Percentiles rank a stretch among this genome's conserved stretches.
Conservation (phyloP, 2,888 invertebrate genomes). For the Idaea dimidiata region DNA sequence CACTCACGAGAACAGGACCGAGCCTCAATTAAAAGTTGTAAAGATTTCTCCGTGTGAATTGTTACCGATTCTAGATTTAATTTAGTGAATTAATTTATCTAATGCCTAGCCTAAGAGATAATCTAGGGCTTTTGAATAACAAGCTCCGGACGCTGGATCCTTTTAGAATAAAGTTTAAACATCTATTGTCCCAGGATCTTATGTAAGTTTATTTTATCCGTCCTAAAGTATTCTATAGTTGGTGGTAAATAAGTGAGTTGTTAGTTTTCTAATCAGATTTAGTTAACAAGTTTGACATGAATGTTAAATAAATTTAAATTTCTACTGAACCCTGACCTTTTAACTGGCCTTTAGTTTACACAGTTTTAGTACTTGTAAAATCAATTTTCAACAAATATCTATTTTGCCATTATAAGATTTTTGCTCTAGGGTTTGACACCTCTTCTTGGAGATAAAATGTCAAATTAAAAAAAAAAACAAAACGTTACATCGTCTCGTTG, state of each 20-base stretch:
- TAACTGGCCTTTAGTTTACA: slow-evolving; percentile 2
- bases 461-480: too few species aligned
- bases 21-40: slow-evolving; percentile 75
- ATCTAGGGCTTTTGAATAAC: slow-evolving; percentile 38
- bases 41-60: slow-evolving; percentile 73
- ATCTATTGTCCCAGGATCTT: slow-evolving; percentile 30
- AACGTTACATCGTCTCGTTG: too few species aligned
- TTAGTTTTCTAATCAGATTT: slow-evolving; percentile 18
- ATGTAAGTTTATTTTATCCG: not conserved
- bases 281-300: slow-evolving; percentile 10
- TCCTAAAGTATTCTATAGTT: slow-evolving; percentile 1
- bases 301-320: slow-evolving; percentile 11
- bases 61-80: slow-evolving; percentile 60
- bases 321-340: slow-evolving; percentile 9
- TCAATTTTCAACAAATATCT: not conserved
- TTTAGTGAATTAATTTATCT: slow-evolving; percentile 70
- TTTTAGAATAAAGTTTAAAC: slow-evolving; percentile 13
- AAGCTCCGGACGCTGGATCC: slow-evolving; percentile 23
- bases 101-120: slow-evolving; percentile 35
- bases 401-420: not conserved
- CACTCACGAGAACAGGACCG: slow-evolving; percentile 68
- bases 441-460: too few species aligned
- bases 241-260: slow-evolving; percentile 15
- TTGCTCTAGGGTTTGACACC: too few species aligned
- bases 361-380: not conserved